phyloP scores from a whole-genome alignment of 2,797 vertebrate species.

The Oreochromis mossambicus region DNA sequence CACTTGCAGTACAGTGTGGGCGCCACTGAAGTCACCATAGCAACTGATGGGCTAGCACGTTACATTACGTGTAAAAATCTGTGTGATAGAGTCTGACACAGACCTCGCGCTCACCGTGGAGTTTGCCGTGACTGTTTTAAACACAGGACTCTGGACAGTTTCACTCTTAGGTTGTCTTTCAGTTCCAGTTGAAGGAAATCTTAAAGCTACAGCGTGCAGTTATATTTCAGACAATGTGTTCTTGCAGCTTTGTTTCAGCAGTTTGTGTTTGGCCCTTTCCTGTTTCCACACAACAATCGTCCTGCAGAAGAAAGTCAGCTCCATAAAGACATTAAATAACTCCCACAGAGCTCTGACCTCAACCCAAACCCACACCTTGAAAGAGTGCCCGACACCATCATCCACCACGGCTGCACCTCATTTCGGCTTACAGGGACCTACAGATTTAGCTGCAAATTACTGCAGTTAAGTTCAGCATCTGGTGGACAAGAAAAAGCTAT shows the following conservation, averaged over 20 bases:
- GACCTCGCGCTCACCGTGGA: not conserved
- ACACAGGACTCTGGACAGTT: not conserved
- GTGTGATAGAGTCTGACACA: accelerated
- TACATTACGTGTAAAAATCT: accelerated
- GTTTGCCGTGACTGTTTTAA: not conserved
- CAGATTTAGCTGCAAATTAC: not conserved
- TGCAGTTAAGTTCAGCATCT: not conserved
- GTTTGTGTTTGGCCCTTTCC: not conserved
- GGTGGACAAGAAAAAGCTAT: accelerated
- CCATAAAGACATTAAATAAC: not conserved
- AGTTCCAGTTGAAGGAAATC: not conserved
- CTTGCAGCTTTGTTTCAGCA: not conserved
- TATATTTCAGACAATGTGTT: not conserved
- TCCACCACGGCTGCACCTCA: not conserved
- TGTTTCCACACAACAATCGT: not conserved
- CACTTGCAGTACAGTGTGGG: not conserved
- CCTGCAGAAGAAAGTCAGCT: not conserved
- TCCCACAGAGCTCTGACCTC: not conserved
- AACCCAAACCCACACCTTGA: not conserved
- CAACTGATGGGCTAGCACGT: not conserved
- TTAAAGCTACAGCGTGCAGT: not conserved
- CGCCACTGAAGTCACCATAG: not conserved
- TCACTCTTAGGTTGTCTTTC: not conserved
- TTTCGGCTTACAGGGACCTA: accelerated
- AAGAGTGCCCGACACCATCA: not conserved